A percentile compares a stretch with the other conserved stretches of the same genome.
Conservation (phyloP, 2,888 invertebrate genomes). For the Bugula neritina region DNA sequence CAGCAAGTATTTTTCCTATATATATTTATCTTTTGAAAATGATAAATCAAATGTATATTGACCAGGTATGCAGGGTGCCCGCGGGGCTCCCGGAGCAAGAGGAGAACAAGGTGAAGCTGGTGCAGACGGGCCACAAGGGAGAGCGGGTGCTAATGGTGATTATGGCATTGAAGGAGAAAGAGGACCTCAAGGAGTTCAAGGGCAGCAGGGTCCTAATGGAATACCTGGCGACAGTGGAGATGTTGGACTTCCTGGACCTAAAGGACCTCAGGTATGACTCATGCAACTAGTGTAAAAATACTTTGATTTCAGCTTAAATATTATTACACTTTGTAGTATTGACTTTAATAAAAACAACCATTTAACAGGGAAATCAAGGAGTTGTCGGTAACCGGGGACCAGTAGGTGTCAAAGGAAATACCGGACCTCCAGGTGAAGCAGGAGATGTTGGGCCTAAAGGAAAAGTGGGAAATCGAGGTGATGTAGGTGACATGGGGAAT, state of each 20-base stretch:
- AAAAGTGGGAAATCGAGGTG: neutral
- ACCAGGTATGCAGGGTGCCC: conserved; percentile 17
- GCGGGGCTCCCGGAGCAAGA: neutral
- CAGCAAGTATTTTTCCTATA: too few species aligned
- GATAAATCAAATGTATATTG: too few species aligned
- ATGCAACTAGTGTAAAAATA: neutral
- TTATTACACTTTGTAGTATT: neutral
- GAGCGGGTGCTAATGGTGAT: conserved; percentile 9
- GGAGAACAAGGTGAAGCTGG: conserved; percentile 15
- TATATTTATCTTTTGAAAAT: too few species aligned
- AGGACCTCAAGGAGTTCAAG: conserved; percentile 15
- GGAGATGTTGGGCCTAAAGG: conserved; percentile 24
- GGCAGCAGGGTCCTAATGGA: conserved; percentile 7
- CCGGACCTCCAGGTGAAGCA: conserved; percentile 11
- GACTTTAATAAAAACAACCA: neutral
- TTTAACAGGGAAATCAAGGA: conserved; percentile 24
- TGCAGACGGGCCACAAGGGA: neutral
- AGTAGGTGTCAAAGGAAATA: neutral
- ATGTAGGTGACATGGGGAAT: conserved; percentile 2
- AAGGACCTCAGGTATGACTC: neutral
- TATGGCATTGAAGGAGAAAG: conserved; percentile 13
- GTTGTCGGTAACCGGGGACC: neutral
- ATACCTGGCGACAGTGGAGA: neutral
- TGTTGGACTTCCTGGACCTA: neutral
- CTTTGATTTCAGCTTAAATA: neutral